Evolutionary conservation across 1,140 invertebrate genomes (phyloP), one percentile per base, ranked within the genome.

Genomic region (Aphelinus atriplicis): DNA sequence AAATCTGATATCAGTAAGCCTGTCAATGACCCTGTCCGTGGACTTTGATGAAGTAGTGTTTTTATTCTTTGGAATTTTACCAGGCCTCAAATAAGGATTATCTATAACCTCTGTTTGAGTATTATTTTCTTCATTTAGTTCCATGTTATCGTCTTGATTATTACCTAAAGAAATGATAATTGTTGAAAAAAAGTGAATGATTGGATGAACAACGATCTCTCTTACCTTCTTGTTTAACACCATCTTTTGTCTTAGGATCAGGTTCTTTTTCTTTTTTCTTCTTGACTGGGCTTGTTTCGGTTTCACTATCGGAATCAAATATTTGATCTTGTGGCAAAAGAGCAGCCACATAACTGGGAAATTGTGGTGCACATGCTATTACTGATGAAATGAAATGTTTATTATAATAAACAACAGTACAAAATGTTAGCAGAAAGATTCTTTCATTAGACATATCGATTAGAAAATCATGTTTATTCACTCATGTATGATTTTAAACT

Each of bases 321-420:
- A 98, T 93, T 90, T 98, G 96, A 88, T 99, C 97, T 79, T 94
- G 95, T 1, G 96, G 96, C 78, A 98, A 85, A 3, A 98, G 89
- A 3, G 96, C 96, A 78, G 93, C 90, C 5, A 97, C 84, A 83
- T 98, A 98, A 26, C 95, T 91, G 10, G 95, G 93, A 82, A 95
- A 92, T 77, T 90, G 89, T 4, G 94, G 91, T 84, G 96, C 96
- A 78, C 94, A 94, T 1, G 95, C 94, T 81, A 98, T 97, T 77
- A 98, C 94, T 96, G 88, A 79, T 91, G 65, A 69, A 50, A 92
- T 61, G 58, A 73, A 26, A 26, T 26, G 26, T 26, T 26, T 26
- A 26, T 26, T 26, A 26, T 26, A 26, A 26, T 26, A 77, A 53
- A 78, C 43, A 68, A 75, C 67, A 76, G 69, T 53, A 64, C 76